phyloP scores from a whole-genome alignment of 2,888 invertebrate species.

The Eupsilia transversa region DNA sequence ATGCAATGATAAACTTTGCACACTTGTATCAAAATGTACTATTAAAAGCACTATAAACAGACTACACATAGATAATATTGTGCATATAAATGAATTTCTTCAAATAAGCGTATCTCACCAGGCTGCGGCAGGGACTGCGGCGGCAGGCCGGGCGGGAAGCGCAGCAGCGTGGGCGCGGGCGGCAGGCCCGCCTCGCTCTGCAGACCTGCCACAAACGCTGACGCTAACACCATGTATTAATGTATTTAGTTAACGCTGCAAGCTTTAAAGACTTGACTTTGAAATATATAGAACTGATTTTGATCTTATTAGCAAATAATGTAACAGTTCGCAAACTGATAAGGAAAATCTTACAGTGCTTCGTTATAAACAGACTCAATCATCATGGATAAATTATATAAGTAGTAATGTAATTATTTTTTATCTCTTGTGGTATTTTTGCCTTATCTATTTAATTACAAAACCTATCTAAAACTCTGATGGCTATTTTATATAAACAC shows the following conservation, averaged over 20 bases:
- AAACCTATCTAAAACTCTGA: background rate
- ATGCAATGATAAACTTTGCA: too few species aligned
- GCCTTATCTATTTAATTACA: background rate
- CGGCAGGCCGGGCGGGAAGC: conserved; percentile 87
- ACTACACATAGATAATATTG: too few species aligned
- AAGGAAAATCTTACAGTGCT: background rate
- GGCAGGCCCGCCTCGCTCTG: conserved; percentile 75
- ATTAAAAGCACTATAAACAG: too few species aligned
- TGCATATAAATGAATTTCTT: too few species aligned
- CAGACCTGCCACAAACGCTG: conserved; percentile 68
- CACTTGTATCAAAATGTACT: too few species aligned
- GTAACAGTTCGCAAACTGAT: background rate
- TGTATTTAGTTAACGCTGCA: background rate
- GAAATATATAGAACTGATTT: background rate
- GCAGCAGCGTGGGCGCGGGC: conserved; percentile 80
- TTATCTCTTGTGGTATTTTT: background rate
- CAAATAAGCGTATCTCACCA: conserved; percentile 67
- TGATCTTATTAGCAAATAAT: background rate
- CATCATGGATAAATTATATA: background rate
- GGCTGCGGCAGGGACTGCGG: conserved; percentile 79
- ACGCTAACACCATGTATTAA: conserved; percentile 26
- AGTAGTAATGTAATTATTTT: background rate
- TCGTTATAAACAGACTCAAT: background rate
- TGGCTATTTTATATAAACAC: background rate
- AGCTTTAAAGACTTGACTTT: background rate